phyloP scores from a whole-genome alignment of 2,113 vertebrate genomes.

The Alouatta palliata region DNA sequence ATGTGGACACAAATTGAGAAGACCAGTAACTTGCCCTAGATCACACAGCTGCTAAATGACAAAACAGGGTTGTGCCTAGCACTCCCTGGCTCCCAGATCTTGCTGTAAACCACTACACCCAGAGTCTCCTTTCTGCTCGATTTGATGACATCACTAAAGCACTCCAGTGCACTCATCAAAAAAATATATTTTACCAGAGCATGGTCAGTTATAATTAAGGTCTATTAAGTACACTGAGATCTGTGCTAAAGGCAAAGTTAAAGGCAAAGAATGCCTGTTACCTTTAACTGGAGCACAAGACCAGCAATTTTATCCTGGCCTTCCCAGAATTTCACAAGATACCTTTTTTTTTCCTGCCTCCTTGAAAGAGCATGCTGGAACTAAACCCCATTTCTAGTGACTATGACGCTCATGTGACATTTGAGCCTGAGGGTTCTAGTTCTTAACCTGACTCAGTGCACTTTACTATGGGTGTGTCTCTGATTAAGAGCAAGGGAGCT shows the following conservation, averaged over 20 bases:
- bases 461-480: slow-evolving; percentile 35
- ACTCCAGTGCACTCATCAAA: neutral
- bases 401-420: neutral
- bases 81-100: neutral
- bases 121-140: neutral
- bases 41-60: neutral
- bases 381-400: slow-evolving; percentile 7
- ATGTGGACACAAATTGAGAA: neutral
- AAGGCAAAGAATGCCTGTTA: neutral
- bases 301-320: slow-evolving; percentile 19
- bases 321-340: slow-evolving; percentile 44
- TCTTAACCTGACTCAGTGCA: neutral
- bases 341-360: neutral
- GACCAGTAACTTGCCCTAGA: neutral
- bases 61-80: neutral
- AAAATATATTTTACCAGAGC: neutral
- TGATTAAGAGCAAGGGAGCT: slow-evolving; percentile 24
- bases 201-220: neutral
- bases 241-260: too few species aligned
- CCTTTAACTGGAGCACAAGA: neutral
- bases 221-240: slow-evolving; percentile 31
- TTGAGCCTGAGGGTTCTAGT: slow-evolving; percentile 15
- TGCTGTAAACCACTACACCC: neutral
- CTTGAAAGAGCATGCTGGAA: slow-evolving; percentile 39
- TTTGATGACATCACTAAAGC: neutral